Evolutionary conservation across 2,113 vertebrate species (phyloP).

Genomic region (Poeciliopsis turrubarensis): DNA sequence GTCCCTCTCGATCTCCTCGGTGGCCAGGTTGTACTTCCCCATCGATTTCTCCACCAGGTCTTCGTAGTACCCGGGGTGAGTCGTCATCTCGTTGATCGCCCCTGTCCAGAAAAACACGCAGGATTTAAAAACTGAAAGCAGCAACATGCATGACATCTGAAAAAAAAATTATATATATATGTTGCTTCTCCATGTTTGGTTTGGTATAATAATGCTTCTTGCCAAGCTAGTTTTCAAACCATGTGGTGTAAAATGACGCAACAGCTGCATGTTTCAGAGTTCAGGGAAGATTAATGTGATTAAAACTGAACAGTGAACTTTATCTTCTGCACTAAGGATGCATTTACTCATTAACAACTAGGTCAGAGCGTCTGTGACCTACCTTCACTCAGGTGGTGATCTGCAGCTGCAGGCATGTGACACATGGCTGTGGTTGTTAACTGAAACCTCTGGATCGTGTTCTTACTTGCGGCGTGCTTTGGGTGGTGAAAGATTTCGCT

Average conservation of each 20-base stretch:
- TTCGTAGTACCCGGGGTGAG: slow-evolving; percentile 95
- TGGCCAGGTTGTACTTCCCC: slow-evolving; percentile 97
- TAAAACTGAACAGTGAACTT: background rate
- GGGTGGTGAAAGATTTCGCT: background rate
- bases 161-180: no score
- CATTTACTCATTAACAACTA: slow-evolving; percentile 4
- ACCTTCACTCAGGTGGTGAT: background rate
- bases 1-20: slow-evolving; percentile 97
- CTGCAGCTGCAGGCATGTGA: no score
- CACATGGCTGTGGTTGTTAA: slow-evolving; percentile 16
- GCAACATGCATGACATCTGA: background rate
- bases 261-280: background rate
- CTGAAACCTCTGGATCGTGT: slow-evolving; percentile 11
- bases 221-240: background rate
- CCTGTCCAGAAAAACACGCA: slow-evolving; percentile 71
- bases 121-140: slow-evolving; percentile 3
- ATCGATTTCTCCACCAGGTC: slow-evolving; percentile 97
- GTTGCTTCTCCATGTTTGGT: no score
- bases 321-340: no score
- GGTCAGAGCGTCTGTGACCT: slow-evolving; percentile 24
- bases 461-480: background rate
- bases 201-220: no score
- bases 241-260: background rate
- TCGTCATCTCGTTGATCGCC: slow-evolving; percentile 96
- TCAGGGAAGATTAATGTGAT: background rate